These are phyloP conservation scores for Clanis bilineata DNA, from an alignment of 2,888 invertebrate genomes.

Conservation along the genomic window DNA sequence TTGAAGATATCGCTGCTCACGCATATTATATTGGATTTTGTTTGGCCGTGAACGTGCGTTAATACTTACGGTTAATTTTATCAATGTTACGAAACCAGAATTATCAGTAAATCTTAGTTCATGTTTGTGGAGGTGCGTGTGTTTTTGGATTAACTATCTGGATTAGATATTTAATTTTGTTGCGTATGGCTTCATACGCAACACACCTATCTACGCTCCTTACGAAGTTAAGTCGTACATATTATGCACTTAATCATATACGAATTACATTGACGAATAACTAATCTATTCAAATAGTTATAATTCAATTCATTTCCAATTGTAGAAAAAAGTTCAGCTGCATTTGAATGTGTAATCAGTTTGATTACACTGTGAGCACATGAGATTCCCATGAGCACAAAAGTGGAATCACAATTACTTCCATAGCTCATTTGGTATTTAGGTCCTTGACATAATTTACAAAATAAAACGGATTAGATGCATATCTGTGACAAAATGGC, in stretches of 20 bases:
- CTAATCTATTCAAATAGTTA: too few species aligned
- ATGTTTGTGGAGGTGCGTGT: conserved; percentile 3
- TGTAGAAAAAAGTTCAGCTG: neutral
- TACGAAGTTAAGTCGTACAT: neutral
- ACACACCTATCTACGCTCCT: neutral
- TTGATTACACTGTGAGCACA: neutral
- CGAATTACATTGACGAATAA: too few species aligned
- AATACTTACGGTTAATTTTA: conserved; percentile 27
- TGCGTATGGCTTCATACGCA: too few species aligned
- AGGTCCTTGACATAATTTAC: conserved; percentile 63
- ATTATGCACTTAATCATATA: too few species aligned
- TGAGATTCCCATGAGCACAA: conserved; percentile 58
- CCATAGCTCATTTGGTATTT: conserved; percentile 31
- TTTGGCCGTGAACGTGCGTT: conserved; percentile 26
- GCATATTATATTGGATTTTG: neutral
- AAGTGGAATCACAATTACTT: conserved; percentile 19
- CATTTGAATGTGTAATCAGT: neutral
- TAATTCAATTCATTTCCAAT: neutral
- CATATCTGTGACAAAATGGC: conserved; percentile 50
- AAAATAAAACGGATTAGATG: conserved; percentile 49
- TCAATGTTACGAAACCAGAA: conserved; percentile 35
- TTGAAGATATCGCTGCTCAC: neutral
- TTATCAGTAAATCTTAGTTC: conserved; percentile 25
- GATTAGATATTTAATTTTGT: neutral
- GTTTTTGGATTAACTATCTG: conserved; percentile 1